phyloP scores from a whole-genome alignment of 2,888 invertebrate species.

The Oscheius onirici region DNA sequence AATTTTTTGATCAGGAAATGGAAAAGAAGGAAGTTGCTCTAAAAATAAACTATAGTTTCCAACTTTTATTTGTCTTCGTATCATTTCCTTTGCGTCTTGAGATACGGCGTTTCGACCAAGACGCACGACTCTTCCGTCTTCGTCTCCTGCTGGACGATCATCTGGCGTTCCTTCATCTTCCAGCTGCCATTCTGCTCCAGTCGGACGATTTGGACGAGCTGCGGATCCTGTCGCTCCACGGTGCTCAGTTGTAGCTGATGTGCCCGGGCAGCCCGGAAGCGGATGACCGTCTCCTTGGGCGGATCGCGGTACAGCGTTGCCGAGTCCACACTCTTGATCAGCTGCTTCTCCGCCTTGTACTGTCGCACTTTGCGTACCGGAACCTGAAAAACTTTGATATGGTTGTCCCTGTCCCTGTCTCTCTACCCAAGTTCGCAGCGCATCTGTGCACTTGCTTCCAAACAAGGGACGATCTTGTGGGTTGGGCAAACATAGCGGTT shows the following conservation, averaged over 20 bases:
- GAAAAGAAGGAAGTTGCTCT: too few species aligned
- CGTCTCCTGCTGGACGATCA: background rate
- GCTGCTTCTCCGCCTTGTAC: conserved; percentile 25
- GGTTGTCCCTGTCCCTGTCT: too few species aligned
- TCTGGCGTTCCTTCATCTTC: too few species aligned
- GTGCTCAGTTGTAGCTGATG: conserved; percentile 34
- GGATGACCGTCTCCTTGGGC: conserved; percentile 6
- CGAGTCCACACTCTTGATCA: conserved; percentile 9
- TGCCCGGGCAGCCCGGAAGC: background rate
- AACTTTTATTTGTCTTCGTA: conserved; percentile 15
- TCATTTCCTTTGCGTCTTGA: background rate
- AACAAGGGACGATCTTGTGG: too few species aligned
- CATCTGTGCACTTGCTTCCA: too few species aligned
- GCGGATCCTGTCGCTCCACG: conserved; percentile 37
- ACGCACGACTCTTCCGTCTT: background rate
- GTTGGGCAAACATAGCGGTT: too few species aligned
- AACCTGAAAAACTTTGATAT: too few species aligned
- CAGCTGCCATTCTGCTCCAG: conserved; percentile 29
- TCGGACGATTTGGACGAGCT: conserved; percentile 22
- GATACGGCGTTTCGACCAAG: background rate
- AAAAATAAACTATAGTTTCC: background rate
- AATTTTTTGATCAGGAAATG: too few species aligned
- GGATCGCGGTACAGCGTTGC: conserved; percentile 33
- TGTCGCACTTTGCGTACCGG: conserved; percentile 24
- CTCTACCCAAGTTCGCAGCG: too few species aligned